Evolutionary conservation across 2,113 vertebrate species (phyloP), one percentile per base, ranked within the genome.

Genomic region (Macrotis lagotis): DNA sequence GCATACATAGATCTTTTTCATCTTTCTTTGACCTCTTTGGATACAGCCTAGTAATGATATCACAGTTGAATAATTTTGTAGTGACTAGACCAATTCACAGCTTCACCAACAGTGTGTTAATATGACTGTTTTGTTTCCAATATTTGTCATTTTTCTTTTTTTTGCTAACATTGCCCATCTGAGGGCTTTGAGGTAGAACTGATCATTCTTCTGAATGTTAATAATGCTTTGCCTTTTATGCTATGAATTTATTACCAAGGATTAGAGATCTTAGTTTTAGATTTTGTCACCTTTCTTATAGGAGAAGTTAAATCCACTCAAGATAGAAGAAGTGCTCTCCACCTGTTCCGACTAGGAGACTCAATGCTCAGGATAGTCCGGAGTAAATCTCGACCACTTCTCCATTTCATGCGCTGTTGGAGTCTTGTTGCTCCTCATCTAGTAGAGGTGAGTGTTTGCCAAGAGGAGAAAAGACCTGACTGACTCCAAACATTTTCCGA

Each of bases 361-460:
- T 99, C 99, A 97, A 99, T 99, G 99, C 99, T 99, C 95, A 98
- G 99, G n/a, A 99, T 99, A 0, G 99, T 99, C 16, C 98, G 99
- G 97, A 99, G 99, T 98, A 99, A 98, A 97, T 98, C 98, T 0
- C 98, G 99, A 1, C 99, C 99, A 0, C 96, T 99, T 94, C 98
- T 99, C 25, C 99, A 99, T 74, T 98, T 99, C 95, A 99, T 99
- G 98, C 99, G 99, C 96, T 99, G 99, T 97, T 99, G 99, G 99
- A 99, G 99, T 55, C 98, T 99, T 5, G 99, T 99, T 97, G 99
- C 99, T 1, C 99, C 99, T 0, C 99, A 99, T 92, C 98, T 99
- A 93, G 99, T 99, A 95, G 99, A 99, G 99, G 99, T 99, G 96
- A 92, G 97, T 14, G 0, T 1, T 3, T 3, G 28, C 59, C 44